phyloP scores from a whole-genome alignment of 2,888 invertebrate species.

The Nymphalis urticae region DNA sequence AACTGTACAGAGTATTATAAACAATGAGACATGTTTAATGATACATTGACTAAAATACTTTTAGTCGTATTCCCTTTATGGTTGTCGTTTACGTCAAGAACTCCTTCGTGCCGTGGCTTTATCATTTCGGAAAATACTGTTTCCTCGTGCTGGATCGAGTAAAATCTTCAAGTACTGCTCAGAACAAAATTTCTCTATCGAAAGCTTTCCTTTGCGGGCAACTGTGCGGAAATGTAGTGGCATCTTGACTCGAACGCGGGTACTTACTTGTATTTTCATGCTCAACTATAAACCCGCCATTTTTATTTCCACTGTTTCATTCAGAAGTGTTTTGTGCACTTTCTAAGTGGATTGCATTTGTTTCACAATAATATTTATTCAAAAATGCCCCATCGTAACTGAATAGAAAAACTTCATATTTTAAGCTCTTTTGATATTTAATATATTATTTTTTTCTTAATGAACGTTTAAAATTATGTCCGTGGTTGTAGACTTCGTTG shows the following conservation, averaged over 20 bases:
- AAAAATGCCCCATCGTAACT: constrained; percentile 44
- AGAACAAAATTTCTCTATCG: constrained; percentile 58
- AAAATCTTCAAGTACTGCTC: constrained; percentile 51
- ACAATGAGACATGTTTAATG: constrained; percentile 50
- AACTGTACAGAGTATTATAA: constrained; percentile 49
- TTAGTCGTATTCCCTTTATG: constrained; percentile 24
- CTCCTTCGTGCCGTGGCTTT: constrained; percentile 19
- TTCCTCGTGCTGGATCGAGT: constrained; percentile 42
- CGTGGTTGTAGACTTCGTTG: constrained; percentile 25
- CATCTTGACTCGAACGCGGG: constrained; percentile 63
- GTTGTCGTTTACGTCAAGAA: constrained; percentile 15
- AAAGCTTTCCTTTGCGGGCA: constrained; percentile 61
- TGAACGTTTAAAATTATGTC: constrained; percentile 26
- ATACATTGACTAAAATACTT: constrained; percentile 26
- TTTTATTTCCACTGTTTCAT: constrained; percentile 51
- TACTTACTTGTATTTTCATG: constrained; percentile 58
- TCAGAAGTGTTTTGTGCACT: constrained; percentile 47
- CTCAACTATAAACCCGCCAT: constrained; percentile 50
- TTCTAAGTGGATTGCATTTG: constrained; percentile 46
- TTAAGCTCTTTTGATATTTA: constrained; percentile 39
- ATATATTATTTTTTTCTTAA: constrained; percentile 35
- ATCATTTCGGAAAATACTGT: constrained; percentile 34
- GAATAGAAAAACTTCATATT: constrained; percentile 41
- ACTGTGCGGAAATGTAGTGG: constrained; percentile 58
- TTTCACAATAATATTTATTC: constrained; percentile 45